Percentiles rank a stretch among this genome's conserved stretches.
phyloP scores from a whole-genome alignment of 2,113 vertebrate species.

The Stigmatopora argus region DNA sequence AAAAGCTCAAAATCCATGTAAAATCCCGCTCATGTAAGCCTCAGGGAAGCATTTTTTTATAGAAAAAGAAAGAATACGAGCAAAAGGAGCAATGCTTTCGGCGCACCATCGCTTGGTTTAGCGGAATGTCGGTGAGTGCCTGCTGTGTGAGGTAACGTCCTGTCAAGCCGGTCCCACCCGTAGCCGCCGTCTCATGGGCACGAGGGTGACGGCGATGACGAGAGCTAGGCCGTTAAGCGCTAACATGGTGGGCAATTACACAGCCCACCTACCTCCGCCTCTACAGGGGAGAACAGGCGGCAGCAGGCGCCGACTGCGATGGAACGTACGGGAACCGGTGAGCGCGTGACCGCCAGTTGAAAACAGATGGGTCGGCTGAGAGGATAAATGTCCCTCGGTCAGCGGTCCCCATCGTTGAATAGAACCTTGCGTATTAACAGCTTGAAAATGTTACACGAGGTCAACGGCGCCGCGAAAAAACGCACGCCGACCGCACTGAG shows the following conservation, averaged over 20 bases:
- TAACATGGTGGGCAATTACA: constrained; percentile 46
- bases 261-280: constrained; percentile 43
- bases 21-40: too few species aligned
- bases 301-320: constrained; percentile 32
- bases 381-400: constrained; percentile 45
- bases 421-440: constrained; percentile 51
- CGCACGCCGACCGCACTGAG: constrained; percentile 42
- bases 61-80: constrained; percentile 25
- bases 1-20: too few species aligned
- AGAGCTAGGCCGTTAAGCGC: constrained; percentile 42
- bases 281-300: constrained; percentile 44
- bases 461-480: constrained; percentile 43
- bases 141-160: constrained; percentile 69
- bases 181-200: constrained; percentile 46
- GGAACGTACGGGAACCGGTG: constrained; percentile 39
- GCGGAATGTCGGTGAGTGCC: constrained; percentile 62
- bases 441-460: constrained; percentile 46
- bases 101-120: constrained; percentile 60
- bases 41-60: constrained; percentile 60
- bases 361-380: constrained; percentile 47
- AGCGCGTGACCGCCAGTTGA: constrained; percentile 31
- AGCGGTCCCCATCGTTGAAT: constrained; percentile 30
- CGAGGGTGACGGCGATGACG: constrained; percentile 38
- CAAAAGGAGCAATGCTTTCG: constrained; percentile 55
- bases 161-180: constrained; percentile 55